Evolutionary conservation across 2,888 invertebrate species (phyloP), one percentile per base, ranked within the genome.

Genomic region (Entomobrya multifasciata): DNA sequence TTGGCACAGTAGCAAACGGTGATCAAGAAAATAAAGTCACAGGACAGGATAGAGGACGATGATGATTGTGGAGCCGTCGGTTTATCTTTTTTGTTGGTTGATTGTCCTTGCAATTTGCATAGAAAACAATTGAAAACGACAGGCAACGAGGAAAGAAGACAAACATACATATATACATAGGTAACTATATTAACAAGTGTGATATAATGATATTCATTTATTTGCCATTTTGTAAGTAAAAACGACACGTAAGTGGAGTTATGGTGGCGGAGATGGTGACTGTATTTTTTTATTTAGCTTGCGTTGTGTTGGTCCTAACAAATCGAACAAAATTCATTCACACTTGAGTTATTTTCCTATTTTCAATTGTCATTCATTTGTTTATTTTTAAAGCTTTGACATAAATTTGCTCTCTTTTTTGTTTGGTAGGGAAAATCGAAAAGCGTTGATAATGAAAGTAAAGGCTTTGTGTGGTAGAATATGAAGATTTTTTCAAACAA

Each of bases 271-370:
- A 20, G 22, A 20, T 13, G 70, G 52, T 74, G 55, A 30, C 6
- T 36, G 17, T 36, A 17, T 70, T 70, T 15, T 70, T 47, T 67
- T 17, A 2, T 1, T 36, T 8, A 17, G n/a, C 30, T 52, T 52
- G 20, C 52, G 30, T 27, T 49, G 20, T 25, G 55, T 27, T 52
- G 55, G 17, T 52, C 13, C 55, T 55, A 74, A 74, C 52, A 74
- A 74, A 74, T 74, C 74, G 74, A 74, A 74, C 74, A 55, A 52
- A 20, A 74, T 74, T 74, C 55, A 74, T 74, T 77, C 60, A 60
- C 77, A 77, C 74, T 74, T 60, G 77, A 60, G 57, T 57, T 60
- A 60, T 60, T 77, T 77, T 77, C 36, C 15, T 41, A 60, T 77
- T 77, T 77, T 22, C 15, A 22, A 60, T 60, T 41, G 57, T 25